Evolutionary conservation across 2,797 vertebrate species (phyloP).

Genomic region (Pogonophryne albipinna): DNA sequence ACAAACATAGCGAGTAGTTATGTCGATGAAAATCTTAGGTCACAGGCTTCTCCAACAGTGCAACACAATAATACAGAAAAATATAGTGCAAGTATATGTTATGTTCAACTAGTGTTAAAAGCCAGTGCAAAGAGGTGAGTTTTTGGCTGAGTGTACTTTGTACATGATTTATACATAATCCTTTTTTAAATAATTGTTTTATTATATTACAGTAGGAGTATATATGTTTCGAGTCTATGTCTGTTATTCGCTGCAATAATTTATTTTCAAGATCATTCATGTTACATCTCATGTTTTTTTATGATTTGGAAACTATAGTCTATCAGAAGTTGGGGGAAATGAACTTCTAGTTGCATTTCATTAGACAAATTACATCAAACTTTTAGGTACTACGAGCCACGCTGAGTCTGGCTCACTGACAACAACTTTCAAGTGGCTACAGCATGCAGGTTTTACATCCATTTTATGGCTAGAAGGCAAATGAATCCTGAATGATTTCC

Average conservation of each 20-base stretch:
- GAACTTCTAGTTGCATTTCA: constrained; percentile 24
- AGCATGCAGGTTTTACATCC: constrained; percentile 60
- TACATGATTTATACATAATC: too few species aligned
- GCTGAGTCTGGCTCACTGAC: constrained; percentile 54
- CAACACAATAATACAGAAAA: too few species aligned
- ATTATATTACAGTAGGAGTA: too few species aligned
- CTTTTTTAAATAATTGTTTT: too few species aligned
- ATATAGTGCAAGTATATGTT: too few species aligned
- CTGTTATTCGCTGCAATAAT: background rate
- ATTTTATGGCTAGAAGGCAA: constrained; percentile 59
- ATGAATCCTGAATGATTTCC: constrained; percentile 54
- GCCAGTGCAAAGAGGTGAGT: too few species aligned
- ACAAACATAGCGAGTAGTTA: too few species aligned
- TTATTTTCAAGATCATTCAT: background rate
- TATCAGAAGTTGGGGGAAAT: background rate
- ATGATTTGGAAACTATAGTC: background rate
- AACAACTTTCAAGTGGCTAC: constrained; percentile 59
- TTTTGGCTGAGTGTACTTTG: too few species aligned
- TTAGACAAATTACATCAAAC: constrained; percentile 31
- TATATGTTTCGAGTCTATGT: background rate
- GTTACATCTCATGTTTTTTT: background rate
- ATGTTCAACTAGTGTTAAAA: too few species aligned
- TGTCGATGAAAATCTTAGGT: too few species aligned
- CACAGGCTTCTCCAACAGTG: too few species aligned
- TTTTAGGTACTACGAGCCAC: constrained; percentile 8